These are phyloP conservation scores for Acronicta aceris DNA, from an alignment of 2,888 invertebrate genomes.

Conservation along the genomic window DNA sequence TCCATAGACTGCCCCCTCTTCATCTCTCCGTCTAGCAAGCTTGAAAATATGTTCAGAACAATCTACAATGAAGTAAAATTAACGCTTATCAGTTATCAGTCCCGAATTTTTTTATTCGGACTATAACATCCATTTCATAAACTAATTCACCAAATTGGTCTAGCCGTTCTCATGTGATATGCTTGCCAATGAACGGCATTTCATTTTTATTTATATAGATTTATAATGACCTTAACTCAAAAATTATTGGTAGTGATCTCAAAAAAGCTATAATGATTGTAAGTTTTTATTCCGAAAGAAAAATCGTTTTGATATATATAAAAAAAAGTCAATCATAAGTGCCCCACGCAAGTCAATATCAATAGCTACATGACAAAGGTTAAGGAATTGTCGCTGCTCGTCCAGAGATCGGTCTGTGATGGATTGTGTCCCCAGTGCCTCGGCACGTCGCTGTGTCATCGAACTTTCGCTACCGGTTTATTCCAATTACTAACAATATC, in stretches of 20 bases:
- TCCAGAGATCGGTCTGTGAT: conserved; percentile 65
- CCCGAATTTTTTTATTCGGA: not conserved
- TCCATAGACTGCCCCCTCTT: too few relatives aligned
- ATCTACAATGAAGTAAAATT: too few relatives aligned
- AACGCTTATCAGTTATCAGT: not conserved
- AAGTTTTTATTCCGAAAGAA: not conserved
- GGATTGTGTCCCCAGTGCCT: conserved; percentile 66
- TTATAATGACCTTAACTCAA: too few relatives aligned
- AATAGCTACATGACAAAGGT: conserved; percentile 62
- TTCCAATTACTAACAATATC: conserved; percentile 44
- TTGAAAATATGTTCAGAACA: too few relatives aligned
- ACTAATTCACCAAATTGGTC: too few relatives aligned
- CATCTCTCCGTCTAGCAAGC: too few relatives aligned
- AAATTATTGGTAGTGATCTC: too few relatives aligned
- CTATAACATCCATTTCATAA: too few relatives aligned
- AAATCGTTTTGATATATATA: conserved; percentile 18
- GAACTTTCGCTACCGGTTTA: conserved; percentile 58
- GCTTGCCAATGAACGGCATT: too few relatives aligned
- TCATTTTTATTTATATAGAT: too few relatives aligned
- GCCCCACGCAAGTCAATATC: conserved; percentile 50
- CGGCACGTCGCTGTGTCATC: conserved; percentile 69
- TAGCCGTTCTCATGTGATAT: too few relatives aligned
- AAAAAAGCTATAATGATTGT: too few relatives aligned
- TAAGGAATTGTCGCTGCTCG: conserved; percentile 65
- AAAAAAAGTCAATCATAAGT: conserved; percentile 46